Evolutionary conservation across 1,140 invertebrate genomes (phyloP).

Genomic region (Antheraea pernyi): DNA sequence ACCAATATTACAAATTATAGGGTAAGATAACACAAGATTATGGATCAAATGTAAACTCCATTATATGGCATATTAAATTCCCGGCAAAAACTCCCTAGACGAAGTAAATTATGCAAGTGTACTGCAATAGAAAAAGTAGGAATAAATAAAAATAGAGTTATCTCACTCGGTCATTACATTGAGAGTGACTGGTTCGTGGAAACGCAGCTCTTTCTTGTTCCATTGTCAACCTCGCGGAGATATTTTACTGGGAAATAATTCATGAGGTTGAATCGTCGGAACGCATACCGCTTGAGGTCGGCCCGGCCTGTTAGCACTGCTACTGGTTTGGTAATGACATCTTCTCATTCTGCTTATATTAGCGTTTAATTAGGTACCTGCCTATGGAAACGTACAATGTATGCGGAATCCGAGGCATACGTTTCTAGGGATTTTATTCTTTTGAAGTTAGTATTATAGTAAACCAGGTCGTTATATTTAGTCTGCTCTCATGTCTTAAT

Average conservation of each 20-base stretch:
- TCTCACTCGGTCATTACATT: neutral
- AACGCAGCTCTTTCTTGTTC: neutral
- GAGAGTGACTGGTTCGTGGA: neutral
- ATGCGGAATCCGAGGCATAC: too few species aligned
- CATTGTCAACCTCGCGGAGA: conserved; percentile 3
- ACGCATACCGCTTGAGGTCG: neutral
- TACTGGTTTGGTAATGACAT: conserved; percentile 1
- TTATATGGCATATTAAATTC: too few species aligned
- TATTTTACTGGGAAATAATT: conserved; percentile 4
- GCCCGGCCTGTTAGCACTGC: neutral
- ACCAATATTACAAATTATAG: too few species aligned
- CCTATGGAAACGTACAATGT: neutral
- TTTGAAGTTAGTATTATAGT: too few species aligned
- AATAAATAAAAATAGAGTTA: neutral
- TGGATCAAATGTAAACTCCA: too few species aligned
- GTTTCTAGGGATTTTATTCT: too few species aligned
- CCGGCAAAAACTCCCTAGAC: too few species aligned
- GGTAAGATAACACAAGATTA: too few species aligned
- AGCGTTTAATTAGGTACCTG: neutral
- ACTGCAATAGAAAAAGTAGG: neutral
- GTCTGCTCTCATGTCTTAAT: too few species aligned
- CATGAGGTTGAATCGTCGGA: neutral
- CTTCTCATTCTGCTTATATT: neutral
- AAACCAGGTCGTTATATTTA: too few species aligned
- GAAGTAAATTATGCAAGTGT: neutral